These are phyloP conservation scores for Disparrhopalites patrizii DNA, from an alignment of 2,888 invertebrate genomes.

Conservation along the genomic window DNA sequence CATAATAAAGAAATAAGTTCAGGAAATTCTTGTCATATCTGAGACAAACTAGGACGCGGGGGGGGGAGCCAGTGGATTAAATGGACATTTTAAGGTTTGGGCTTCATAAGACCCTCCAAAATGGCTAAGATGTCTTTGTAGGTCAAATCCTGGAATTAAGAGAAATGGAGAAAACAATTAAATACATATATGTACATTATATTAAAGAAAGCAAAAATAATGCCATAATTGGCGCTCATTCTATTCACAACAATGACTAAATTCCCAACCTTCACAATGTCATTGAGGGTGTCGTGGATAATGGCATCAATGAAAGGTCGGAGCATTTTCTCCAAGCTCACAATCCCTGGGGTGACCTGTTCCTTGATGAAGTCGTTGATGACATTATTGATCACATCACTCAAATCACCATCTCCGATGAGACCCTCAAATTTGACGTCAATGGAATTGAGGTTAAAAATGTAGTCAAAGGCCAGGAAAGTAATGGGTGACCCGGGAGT, in stretches of 20 bases:
- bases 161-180: neutral
- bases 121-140: no score
- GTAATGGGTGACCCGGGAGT: neutral
- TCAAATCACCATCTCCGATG: constrained; percentile 24
- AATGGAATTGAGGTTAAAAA: neutral
- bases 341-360: neutral
- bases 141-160: neutral
- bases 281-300: neutral
- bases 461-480: neutral
- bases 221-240: neutral
- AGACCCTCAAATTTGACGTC: constrained; percentile 27
- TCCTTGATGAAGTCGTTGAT: constrained; percentile 12
- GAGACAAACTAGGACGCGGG: no score
- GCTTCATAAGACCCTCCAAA: neutral
- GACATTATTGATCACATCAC: constrained; percentile 19
- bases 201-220: neutral
- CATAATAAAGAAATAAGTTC: no score
- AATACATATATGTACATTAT: neutral
- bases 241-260: neutral
- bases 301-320: neutral
- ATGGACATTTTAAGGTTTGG: neutral
- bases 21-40: no score
- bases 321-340: neutral
- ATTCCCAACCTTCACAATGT: neutral
- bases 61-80: no score